Percentiles rank a stretch among this genome's conserved stretches.
phyloP scores from a whole-genome alignment of 2,113 vertebrate species.

The Eretmochelys imbricata region DNA sequence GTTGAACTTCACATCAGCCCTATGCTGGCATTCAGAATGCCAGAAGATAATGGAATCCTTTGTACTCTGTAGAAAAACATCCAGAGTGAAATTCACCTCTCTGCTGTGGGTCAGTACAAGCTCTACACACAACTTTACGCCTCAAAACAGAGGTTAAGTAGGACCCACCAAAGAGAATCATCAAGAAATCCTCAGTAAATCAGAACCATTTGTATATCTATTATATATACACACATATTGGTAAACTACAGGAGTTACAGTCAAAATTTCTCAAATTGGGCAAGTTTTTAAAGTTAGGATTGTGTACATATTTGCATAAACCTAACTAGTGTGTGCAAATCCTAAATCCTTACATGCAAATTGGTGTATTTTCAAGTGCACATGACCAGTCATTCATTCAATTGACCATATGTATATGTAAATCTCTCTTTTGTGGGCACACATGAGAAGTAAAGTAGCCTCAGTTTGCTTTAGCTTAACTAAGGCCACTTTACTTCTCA shows the following conservation, averaged over 20 bases:
- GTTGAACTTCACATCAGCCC: not conserved
- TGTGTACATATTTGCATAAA: fast-evolving
- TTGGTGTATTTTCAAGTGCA: not conserved
- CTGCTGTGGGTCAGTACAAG: not conserved
- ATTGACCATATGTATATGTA: not conserved
- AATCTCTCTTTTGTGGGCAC: not conserved
- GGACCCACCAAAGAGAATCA: fast-evolving
- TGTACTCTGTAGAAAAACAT: not conserved
- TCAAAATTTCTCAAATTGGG: not conserved
- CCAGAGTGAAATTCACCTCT: fast-evolving
- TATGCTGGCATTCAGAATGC: not conserved
- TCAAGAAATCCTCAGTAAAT: fast-evolving
- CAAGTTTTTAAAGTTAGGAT: not conserved
- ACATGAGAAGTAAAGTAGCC: not conserved
- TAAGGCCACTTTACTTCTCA: not conserved
- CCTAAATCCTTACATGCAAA: fast-evolving
- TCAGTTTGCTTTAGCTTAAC: not conserved
- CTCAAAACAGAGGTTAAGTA: not conserved
- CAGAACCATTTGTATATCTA: not conserved
- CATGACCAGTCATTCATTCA: fast-evolving
- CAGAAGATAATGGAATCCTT: not conserved
- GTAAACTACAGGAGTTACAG: not conserved
- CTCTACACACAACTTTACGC: not conserved
- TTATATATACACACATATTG: not conserved
- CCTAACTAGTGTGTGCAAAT: not conserved